Conservation (phyloP, 2,113 vertebrate genomes). For the Rhea pennata region DNA sequence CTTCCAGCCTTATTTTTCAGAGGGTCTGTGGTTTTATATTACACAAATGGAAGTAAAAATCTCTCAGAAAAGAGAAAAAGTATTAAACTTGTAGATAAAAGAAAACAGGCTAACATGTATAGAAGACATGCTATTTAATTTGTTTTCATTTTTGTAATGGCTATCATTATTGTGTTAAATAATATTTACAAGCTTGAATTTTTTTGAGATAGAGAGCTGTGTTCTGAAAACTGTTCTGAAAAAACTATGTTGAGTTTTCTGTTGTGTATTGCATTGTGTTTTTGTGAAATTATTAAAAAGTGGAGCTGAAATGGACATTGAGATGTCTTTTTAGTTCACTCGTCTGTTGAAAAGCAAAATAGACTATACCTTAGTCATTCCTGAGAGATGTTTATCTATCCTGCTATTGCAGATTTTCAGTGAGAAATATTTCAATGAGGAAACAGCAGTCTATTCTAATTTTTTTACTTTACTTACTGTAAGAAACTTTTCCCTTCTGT, state of each 20-base stretch:
- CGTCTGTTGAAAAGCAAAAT: not conserved
- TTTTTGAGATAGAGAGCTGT: not conserved
- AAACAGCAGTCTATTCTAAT: not conserved
- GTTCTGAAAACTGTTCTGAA: not conserved
- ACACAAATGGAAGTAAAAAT: not conserved
- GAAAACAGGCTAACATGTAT: not conserved
- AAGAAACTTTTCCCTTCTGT: not conserved
- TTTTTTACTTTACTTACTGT: not conserved
- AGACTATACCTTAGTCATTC: not conserved
- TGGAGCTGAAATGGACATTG: not conserved
- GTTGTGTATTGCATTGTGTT: not conserved
- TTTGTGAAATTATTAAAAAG: not conserved
- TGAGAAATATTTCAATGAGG: not conserved
- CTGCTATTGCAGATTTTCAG: not conserved
- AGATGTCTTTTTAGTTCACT: not conserved
- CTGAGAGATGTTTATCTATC: slow-evolving; percentile 8
- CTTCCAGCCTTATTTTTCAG: not conserved
- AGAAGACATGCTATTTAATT: not conserved
- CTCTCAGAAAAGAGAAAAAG: not conserved
- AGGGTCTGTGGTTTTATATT: not conserved
- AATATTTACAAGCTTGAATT: not conserved
- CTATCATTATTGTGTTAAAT: not conserved
- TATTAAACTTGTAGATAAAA: not conserved
- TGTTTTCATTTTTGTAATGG: not conserved
- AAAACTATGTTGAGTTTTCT: not conserved